These are phyloP conservation scores for Spilarctia lutea DNA, from an alignment of 2,888 invertebrate species.

Conservation along the genomic window DNA sequence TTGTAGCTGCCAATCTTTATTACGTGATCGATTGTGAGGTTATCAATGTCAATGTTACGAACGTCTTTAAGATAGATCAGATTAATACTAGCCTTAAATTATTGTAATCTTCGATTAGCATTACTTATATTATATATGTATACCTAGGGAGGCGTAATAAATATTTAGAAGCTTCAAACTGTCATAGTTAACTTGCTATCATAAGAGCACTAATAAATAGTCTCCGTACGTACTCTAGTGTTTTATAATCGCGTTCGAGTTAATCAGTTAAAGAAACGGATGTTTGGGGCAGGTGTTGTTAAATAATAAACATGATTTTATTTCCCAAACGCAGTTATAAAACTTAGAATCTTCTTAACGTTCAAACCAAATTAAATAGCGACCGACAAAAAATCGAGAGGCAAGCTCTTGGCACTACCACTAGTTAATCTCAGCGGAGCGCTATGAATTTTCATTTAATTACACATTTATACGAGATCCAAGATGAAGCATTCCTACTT, in stretches of 20 bases:
- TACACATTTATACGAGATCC: conserved; percentile 67
- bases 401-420: conserved; percentile 72
- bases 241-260: conserved; percentile 49
- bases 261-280: conserved; percentile 67
- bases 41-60: conserved; percentile 64
- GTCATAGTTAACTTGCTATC: conserved; percentile 23
- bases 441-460: conserved; percentile 80
- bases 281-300: conserved; percentile 76
- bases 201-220: conserved; percentile 44
- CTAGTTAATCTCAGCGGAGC: conserved; percentile 75
- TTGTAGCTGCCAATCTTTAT: conserved; percentile 61
- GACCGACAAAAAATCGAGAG: conserved; percentile 72
- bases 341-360: conserved; percentile 72
- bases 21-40: conserved; percentile 54
- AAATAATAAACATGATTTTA: conserved; percentile 65
- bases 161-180: conserved; percentile 21
- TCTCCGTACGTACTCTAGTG: conserved; percentile 55
- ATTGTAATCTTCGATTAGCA: conserved; percentile 23
- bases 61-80: conserved; percentile 46
- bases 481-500: conserved; percentile 73
- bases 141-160: conserved; percentile 15
- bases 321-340: conserved; percentile 70
- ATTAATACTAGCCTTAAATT: conserved; percentile 15
- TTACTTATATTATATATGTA: neutral
- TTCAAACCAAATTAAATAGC: conserved; percentile 68